Evolutionary conservation across 2,113 vertebrate species (phyloP), one percentile per base, ranked within the genome.

Genomic region (Leucopsar rothschildi): DNA sequence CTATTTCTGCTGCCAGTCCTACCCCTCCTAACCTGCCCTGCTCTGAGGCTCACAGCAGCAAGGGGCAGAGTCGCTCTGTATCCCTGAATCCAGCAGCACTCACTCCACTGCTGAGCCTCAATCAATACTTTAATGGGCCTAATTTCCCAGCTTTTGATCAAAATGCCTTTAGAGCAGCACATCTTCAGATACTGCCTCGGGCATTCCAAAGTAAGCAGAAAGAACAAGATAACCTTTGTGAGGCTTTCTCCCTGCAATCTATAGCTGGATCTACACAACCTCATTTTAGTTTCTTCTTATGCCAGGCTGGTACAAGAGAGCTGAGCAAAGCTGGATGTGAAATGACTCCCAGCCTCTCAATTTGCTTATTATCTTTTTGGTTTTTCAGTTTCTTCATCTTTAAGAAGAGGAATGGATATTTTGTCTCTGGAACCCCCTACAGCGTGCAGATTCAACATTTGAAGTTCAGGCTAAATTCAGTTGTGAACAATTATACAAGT

Each of bases 141-240:
- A 31, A 94, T 94, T 92, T 94, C 93, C 79, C 70, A 80, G 71
- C 75, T 83, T 94, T 88, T 86, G 85, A 80, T 93, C 90, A 82
- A 71, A 88, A 95, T 28, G 29, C 57, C 87, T 61, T 78, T 11
- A 42, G 45, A 86, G 53, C 52, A 50, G 45, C 31, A 59, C 68
- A 78, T 87, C 84, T 37, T 52, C 84, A 91, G 86, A 75, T 12
- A 21, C 11, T 86, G 79, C 88, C 4, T 3, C 84, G 42, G 33
- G 78, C 66, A 73, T 90, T 79, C 42, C 45, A 50, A 81, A 93
- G 82, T 15, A 15, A 84, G 61, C 35, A 57, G 65, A 29, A 82
- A 57, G 84, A 96, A 94, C 89, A 95, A 57, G 66, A 65, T 61
- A 63, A 89, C 49, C 68, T 79, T 89, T 95, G 82, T 96, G 71